phyloP scores from a whole-genome alignment of 2,113 vertebrate genomes.

The Paraplagusia blochii region DNA sequence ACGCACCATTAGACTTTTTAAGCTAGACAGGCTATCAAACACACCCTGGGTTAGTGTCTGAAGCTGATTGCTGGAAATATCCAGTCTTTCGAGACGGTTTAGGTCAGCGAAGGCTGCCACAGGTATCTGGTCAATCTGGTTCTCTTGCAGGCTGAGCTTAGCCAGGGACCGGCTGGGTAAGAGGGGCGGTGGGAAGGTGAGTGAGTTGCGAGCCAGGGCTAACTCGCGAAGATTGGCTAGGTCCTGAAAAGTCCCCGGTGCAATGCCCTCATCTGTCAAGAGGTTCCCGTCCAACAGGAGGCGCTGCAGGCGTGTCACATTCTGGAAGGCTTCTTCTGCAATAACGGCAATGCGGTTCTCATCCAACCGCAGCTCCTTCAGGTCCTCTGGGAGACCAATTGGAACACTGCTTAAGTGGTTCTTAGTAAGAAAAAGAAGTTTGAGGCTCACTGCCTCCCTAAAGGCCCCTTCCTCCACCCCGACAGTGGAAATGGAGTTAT shows the following conservation, averaged over 20 bases:
- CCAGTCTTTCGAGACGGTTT: slow-evolving; percentile 87
- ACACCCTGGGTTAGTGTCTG: slow-evolving; percentile 86
- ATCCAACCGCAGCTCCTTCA: slow-evolving; percentile 92
- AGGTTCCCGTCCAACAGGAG: slow-evolving; percentile 95
- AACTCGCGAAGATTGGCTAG: slow-evolving; percentile 89
- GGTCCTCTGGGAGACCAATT: slow-evolving; percentile 87
- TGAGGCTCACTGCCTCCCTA: slow-evolving; percentile 91
- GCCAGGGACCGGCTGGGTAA: slow-evolving; percentile 85
- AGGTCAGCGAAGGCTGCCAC: slow-evolving; percentile 86
- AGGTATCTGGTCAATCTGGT: slow-evolving; percentile 93
- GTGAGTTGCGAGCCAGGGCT: slow-evolving; percentile 91
- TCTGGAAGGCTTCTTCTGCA: slow-evolving; percentile 92
- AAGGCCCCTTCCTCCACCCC: slow-evolving; percentile 97
- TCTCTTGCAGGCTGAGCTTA: slow-evolving; percentile 92
- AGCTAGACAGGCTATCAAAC: slow-evolving; percentile 86
- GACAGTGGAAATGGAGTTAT: slow-evolving; percentile 97
- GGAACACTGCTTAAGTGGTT: slow-evolving; percentile 97
- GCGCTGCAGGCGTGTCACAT: slow-evolving; percentile 90
- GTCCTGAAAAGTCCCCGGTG: slow-evolving; percentile 90
- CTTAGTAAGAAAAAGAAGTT: slow-evolving; percentile 94
- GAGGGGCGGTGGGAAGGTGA: slow-evolving; percentile 87
- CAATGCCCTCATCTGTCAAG: slow-evolving; percentile 90
- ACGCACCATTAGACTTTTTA: slow-evolving; percentile 88
- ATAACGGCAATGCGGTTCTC: slow-evolving; percentile 94
- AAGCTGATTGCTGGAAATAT: slow-evolving; percentile 93